Evolutionary conservation across 2,797 vertebrate genomes (phyloP), one percentile per base, ranked within the genome.

Genomic region (Melanitta fusca): DNA sequence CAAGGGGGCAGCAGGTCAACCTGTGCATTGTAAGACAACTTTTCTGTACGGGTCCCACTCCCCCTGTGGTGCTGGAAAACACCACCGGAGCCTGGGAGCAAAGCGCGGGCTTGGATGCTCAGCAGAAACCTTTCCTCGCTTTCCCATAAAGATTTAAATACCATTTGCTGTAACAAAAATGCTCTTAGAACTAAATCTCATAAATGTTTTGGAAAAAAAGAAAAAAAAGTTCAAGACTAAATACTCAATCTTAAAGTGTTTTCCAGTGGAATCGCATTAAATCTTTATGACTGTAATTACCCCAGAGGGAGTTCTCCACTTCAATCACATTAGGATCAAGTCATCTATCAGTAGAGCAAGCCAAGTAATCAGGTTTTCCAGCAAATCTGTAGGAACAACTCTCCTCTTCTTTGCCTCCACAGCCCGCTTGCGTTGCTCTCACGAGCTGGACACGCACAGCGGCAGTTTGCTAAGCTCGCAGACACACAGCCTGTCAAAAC

Each of bases 381-480:
- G 22, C 1, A 1, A 36, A 73, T 6, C 10, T n/a, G 30, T 1
- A 56, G 80, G 73, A 72, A 17, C 8, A 8, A 15, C 17, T 22
- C 17, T 20, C 3, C 6, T 25, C 9, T 7, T 5, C 70, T 5
- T 32, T 16, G 38, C 19, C 64, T 22, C 66, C 66, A 36, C 20
- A 28, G 38, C 6, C 49, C n/a, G 17, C 0, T 0, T 0, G 25
- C 5, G 0, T 0, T 6, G 43, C 49, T 21, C 62, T 53, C 1
- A 0, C 15, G 24, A 78, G 30, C 58, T 22, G 75, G 64, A 27
- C 8, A 0, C 1, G 4, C 41, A 10, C 0, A 0, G 7, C 22
- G 8, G 66, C 2, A 10, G 27, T 4, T n/a, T 54, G 39, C 62
- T 71, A n/a, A 32, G 70, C 41, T 32, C 6, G 8, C n/a, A 32